Base-by-base conservation (phyloP, 2,797 vertebrate genomes). In the Chiloscyllium punctatum region DNA sequence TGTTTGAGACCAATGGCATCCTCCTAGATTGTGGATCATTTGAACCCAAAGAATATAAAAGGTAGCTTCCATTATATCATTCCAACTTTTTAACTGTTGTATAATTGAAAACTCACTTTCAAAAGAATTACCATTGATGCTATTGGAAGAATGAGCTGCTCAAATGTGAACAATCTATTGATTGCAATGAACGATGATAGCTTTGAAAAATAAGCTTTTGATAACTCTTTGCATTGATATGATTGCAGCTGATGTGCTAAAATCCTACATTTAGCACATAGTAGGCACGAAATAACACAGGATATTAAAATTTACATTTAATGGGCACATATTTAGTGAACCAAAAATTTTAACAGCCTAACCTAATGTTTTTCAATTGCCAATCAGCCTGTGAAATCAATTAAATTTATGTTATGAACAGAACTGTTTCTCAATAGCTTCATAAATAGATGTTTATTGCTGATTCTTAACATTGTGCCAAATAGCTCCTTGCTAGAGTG, bases 391-490 rank as follows among this genome's bases (percentile, higher is more conserved):
- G 16, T 68, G 62, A 91, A 91, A 91, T 91, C 88, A 91, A 91
- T 91, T 91, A 68, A 91, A 68, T 91, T 68, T 91, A 91, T 91
- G 66, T 91, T 66, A 91, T 66, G 88, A 62, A 21, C 57, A 3
- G n/a, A 91, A 91, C 88, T 91, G 33, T 91, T 68, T 68, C 57
- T 33, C 88, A 37, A 91, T 66, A 84, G 33, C 33, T 68, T 91
- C 88, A 68, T 15, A 66, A 91, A 18, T 91, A 91, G 62, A 91
- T 66, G 57, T 91, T 91, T 91, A 91, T 16, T 37, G 62, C 88
- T 23, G 37, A 68, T n/a, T 68, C 33, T n/a, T 91, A 68, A 91
- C 62, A 18, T 98, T 97, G 98, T 98, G 98, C 98, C 98, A 96
- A 66, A 68, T 62, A n/a, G 6, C 33, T 68, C 57, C 33, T 2